Percentiles rank a stretch among this genome's conserved stretches.
Conservation (phyloP, 2,797 vertebrate species). For the Ptychadena robeensis region DNA sequence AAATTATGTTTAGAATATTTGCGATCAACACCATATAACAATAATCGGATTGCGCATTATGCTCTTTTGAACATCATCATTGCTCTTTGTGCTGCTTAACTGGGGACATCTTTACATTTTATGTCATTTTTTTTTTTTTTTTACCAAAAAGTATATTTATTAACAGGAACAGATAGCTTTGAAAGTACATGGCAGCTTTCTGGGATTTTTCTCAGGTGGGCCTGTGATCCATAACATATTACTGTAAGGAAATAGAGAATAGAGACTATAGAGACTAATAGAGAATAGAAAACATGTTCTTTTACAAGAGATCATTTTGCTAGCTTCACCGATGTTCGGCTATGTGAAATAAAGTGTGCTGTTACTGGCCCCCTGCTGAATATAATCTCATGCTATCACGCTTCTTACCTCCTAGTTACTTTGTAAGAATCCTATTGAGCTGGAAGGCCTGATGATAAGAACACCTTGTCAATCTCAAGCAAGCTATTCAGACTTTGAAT, state of each 20-base stretch:
- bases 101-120: background rate
- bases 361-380: background rate
- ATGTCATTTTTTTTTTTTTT: too few relatives aligned
- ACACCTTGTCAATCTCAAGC: conserved; percentile 1
- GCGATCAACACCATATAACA: too few relatives aligned
- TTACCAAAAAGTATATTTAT: too few relatives aligned
- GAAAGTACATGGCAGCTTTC: background rate
- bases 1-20: too few relatives aligned
- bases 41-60: too few relatives aligned
- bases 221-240: background rate
- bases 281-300: conserved; percentile 1
- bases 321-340: background rate
- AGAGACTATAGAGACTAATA: too few relatives aligned
- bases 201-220: background rate
- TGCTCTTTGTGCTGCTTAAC: background rate
- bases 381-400: background rate
- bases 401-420: background rate
- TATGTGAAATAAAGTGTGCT: background rate
- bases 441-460: background rate
- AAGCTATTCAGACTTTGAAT: background rate
- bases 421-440: background rate
- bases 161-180: background rate
- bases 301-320: conserved; percentile 17
- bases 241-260: background rate
- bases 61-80: background rate